Conservation (phyloP, 2,113 vertebrate genomes). For the Aphyosemion australe region DNA sequence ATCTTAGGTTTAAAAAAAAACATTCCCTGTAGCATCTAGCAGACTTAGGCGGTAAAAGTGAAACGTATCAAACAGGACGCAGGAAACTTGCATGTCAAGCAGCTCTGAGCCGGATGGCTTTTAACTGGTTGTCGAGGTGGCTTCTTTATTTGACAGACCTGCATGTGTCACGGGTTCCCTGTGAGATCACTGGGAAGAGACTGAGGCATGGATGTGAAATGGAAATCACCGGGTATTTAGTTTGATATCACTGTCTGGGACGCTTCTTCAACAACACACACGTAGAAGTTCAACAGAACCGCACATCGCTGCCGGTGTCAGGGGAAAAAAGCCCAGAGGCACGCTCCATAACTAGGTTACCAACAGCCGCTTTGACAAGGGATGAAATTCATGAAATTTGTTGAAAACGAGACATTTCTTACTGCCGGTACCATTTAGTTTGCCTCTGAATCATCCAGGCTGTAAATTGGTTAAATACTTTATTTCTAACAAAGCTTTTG, state of each 20-base stretch:
- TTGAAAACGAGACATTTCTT: constrained; percentile 29
- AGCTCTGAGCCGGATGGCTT: constrained; percentile 44
- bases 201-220: constrained; percentile 40
- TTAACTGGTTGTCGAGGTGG: constrained; percentile 26
- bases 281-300: constrained; percentile 51
- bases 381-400: constrained; percentile 38
- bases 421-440: constrained; percentile 14
- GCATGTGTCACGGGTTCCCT: constrained; percentile 41
- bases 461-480: too few relatives aligned
- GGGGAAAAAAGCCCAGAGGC: constrained; percentile 35
- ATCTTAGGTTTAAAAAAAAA: constrained; percentile 41
- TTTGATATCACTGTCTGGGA: constrained; percentile 58
- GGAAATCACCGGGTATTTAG: constrained; percentile 50
- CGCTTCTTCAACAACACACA: constrained; percentile 43
- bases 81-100: constrained; percentile 54
- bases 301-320: constrained; percentile 45
- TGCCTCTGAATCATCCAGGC: constrained; percentile 4
- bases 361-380: constrained; percentile 41
- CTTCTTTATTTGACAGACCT: constrained; percentile 48
- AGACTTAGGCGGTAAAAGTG: constrained; percentile 44
- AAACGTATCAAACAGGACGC: constrained; percentile 48
- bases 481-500: not conserved
- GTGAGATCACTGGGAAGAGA: constrained; percentile 40
- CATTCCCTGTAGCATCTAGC: constrained; percentile 39
- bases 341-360: constrained; percentile 60